Evolutionary conservation across 1,140 invertebrate genomes (phyloP).

Genomic region (Drosophila tristis): DNA sequence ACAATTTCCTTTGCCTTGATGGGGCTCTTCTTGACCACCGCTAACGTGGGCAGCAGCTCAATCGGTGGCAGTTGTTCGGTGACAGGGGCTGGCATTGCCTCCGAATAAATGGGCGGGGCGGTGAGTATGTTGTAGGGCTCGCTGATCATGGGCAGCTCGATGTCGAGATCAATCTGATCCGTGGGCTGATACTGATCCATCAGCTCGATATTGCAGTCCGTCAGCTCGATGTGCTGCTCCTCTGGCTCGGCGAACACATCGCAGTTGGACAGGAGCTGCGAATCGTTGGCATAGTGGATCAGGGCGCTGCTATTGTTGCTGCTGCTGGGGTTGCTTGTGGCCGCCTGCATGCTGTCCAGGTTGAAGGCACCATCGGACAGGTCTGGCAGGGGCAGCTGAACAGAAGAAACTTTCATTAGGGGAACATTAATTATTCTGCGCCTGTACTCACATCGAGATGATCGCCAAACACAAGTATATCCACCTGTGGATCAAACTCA

Average conservation of each 20-base stretch:
- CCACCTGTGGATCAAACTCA: slow-evolving; percentile 59
- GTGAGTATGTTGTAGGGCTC: slow-evolving; percentile 67
- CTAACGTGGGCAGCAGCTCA: slow-evolving; percentile 67
- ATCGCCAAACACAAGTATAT: slow-evolving; percentile 74
- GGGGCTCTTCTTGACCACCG: slow-evolving; percentile 64
- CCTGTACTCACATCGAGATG: slow-evolving; percentile 64
- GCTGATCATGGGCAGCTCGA: slow-evolving; percentile 58
- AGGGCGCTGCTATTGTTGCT: slow-evolving; percentile 38
- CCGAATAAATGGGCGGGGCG: slow-evolving; percentile 45
- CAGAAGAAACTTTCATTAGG: neutral
- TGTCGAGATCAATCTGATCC: slow-evolving; percentile 76
- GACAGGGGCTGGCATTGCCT: slow-evolving; percentile 29
- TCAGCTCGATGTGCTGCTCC: slow-evolving; percentile 59
- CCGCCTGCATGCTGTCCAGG: slow-evolving; percentile 52
- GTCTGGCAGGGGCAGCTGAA: slow-evolving; percentile 54
- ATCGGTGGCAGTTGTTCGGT: slow-evolving; percentile 57
- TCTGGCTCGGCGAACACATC: slow-evolving; percentile 54
- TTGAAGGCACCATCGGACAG: slow-evolving; percentile 60
- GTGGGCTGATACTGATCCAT: slow-evolving; percentile 80
- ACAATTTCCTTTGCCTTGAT: slow-evolving; percentile 68
- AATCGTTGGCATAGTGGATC: slow-evolving; percentile 65
- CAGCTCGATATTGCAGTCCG: slow-evolving; percentile 78
- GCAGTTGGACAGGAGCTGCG: slow-evolving; percentile 68
- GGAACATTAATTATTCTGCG: neutral
- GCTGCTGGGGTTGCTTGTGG: slow-evolving; percentile 10